Evolutionary conservation across 2,113 vertebrate genomes (phyloP).

Genomic region (Bungarus multicinctus): DNA sequence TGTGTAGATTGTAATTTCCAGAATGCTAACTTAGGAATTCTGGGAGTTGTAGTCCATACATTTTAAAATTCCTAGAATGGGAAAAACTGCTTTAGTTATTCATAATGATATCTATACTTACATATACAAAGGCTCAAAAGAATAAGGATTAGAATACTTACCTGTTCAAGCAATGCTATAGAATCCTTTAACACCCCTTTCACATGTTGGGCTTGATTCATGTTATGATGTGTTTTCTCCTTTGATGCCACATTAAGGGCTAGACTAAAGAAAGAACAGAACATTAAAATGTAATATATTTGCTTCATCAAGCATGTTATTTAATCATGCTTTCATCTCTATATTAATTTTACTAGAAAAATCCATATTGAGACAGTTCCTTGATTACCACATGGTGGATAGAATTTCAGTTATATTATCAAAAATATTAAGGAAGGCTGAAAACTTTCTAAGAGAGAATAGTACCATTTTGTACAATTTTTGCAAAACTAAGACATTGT

Average conservation of each 20-base stretch:
- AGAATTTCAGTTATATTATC: not conserved
- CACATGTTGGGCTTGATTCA: conserved; percentile 67
- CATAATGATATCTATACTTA: not conserved
- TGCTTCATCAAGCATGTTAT: not conserved
- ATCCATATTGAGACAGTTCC: not conserved
- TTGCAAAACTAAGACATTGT: not conserved
- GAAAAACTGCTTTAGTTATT: not conserved
- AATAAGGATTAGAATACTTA: conserved; percentile 38
- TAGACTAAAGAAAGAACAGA: conserved; percentile 63
- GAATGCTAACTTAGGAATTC: not conserved
- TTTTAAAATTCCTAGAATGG: not conserved
- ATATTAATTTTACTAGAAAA: not conserved
- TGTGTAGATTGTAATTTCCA: not conserved
- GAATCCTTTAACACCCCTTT: conserved; percentile 90
- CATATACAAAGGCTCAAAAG: not conserved
- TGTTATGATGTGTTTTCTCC: conserved; percentile 58
- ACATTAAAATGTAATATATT: not conserved
- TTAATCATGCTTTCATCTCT: not conserved
- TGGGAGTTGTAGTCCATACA: not conserved
- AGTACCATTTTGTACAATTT: not conserved
- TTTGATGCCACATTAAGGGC: conserved; percentile 60
- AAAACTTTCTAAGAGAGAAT: not conserved
- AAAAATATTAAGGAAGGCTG: not conserved
- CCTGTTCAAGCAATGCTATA: conserved; percentile 91
- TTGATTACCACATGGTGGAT: not conserved